Percentiles rank a stretch among this genome's conserved stretches.
These are phyloP conservation scores for Enteromius unitaeniatus DNA, from an alignment of 2,797 vertebrate species.

Conservation along the genomic window DNA sequence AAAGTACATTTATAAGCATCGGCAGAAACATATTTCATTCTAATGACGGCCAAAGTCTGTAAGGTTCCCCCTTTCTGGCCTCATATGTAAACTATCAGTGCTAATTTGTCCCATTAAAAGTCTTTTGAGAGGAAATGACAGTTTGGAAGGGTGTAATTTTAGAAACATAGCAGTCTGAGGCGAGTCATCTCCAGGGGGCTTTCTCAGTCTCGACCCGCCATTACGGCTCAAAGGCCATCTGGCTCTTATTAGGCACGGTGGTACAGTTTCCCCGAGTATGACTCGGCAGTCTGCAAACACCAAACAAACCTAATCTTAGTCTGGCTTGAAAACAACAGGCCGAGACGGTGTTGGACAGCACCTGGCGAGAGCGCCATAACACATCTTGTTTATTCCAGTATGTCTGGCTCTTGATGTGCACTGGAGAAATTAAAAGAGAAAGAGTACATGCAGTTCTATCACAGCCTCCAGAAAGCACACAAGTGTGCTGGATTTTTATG, in stretches of 20 bases:
- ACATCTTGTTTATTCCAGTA: slow-evolving; percentile 32
- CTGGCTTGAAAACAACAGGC: slow-evolving; percentile 39
- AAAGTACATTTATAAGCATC: slow-evolving; percentile 28
- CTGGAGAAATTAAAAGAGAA: neutral
- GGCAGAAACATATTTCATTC: slow-evolving; percentile 28
- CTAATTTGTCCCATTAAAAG: slow-evolving; percentile 82
- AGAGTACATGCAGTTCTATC: slow-evolving; percentile 14
- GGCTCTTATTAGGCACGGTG: slow-evolving; percentile 72
- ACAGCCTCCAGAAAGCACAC: slow-evolving; percentile 18
- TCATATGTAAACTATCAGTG: slow-evolving; percentile 82
- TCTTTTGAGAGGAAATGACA: slow-evolving; percentile 83
- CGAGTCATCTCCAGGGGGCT: slow-evolving; percentile 72
- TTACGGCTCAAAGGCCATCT: slow-evolving; percentile 68
- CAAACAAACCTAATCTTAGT: slow-evolving; percentile 55
- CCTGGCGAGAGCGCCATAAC: slow-evolving; percentile 32
- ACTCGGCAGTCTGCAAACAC: slow-evolving; percentile 52
- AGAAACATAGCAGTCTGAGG: slow-evolving; percentile 75
- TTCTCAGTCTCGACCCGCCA: slow-evolving; percentile 48
- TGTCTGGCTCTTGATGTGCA: slow-evolving; percentile 12
- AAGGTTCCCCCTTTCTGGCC: slow-evolving; percentile 63
- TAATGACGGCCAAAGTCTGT: slow-evolving; percentile 26
- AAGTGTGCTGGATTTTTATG: neutral
- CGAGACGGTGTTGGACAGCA: slow-evolving; percentile 39
- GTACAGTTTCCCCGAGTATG: slow-evolving; percentile 62
- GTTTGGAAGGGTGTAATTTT: slow-evolving; percentile 84